A percentile compares a stretch with the other conserved stretches of the same genome.
These are phyloP conservation scores for Drosophila robusta DNA, from an alignment of 2,888 invertebrate genomes.

Conservation along the genomic window DNA sequence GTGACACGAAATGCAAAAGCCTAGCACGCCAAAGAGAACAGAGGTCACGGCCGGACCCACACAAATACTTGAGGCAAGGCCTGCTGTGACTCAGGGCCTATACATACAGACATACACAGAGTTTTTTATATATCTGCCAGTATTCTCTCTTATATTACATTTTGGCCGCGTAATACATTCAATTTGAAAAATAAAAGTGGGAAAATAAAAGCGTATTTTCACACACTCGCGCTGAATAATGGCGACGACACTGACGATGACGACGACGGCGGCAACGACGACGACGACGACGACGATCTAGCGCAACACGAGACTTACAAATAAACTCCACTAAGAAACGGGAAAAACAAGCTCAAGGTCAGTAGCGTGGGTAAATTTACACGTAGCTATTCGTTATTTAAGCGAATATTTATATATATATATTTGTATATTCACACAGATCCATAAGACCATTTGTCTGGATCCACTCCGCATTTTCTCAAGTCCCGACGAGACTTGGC, in stretches of 20 bases:
- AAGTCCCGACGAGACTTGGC: too few species aligned
- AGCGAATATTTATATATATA: not conserved
- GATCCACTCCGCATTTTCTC: too few species aligned
- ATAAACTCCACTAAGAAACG: slow-evolving; percentile 58
- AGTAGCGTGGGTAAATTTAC: slow-evolving; percentile 71
- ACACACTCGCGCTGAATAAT: slow-evolving; percentile 67
- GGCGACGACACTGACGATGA: slow-evolving; percentile 28
- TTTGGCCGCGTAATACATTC: slow-evolving; percentile 52
- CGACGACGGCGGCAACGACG: slow-evolving; percentile 20
- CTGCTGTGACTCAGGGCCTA: slow-evolving; percentile 7
- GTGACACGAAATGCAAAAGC: slow-evolving; percentile 2
- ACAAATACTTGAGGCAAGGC: slow-evolving; percentile 23
- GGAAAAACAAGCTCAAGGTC: slow-evolving; percentile 77
- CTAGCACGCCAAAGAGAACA: not conserved
- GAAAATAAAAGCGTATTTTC: slow-evolving; percentile 71
- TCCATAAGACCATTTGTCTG: too few species aligned
- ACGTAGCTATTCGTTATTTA: slow-evolving; percentile 28
- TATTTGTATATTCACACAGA: not conserved
- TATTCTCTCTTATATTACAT: slow-evolving; percentile 34
- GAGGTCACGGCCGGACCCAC: slow-evolving; percentile 39
- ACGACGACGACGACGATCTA: slow-evolving; percentile 18
- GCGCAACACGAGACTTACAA: slow-evolving; percentile 22
- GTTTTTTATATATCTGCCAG: not conserved
- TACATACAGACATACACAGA: slow-evolving; percentile 14
- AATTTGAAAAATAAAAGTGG: slow-evolving; percentile 75